These are phyloP conservation scores for Megathymus violae DNA, from an alignment of 1,140 invertebrate genomes.

Conservation along the genomic window DNA sequence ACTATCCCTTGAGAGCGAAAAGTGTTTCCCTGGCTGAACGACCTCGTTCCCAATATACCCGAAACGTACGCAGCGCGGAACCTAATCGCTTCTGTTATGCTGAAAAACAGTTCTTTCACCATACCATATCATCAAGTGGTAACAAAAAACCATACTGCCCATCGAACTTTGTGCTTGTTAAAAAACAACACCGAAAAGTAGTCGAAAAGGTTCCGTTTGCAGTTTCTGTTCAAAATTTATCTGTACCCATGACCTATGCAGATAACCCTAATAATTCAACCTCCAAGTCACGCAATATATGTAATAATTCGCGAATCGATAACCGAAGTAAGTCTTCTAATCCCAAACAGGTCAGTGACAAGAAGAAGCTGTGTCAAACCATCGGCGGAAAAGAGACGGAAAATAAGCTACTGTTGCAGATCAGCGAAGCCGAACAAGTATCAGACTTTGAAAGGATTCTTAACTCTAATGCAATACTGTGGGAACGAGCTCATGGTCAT, in stretches of 20 bases:
- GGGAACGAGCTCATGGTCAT: slow-evolving; percentile 63
- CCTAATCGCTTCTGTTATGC: slow-evolving; percentile 45
- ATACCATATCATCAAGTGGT: slow-evolving; percentile 37
- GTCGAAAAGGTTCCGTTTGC: slow-evolving; percentile 66
- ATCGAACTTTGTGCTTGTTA: slow-evolving; percentile 53
- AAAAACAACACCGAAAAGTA: slow-evolving; percentile 60
- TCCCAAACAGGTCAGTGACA: slow-evolving; percentile 76
- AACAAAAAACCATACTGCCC: slow-evolving; percentile 45
- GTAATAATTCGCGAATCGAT: slow-evolving; percentile 54
- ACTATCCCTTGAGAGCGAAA: slow-evolving; percentile 60
- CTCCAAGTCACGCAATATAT: slow-evolving; percentile 55
- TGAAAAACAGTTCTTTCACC: slow-evolving; percentile 55
- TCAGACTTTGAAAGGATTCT: slow-evolving; percentile 84
- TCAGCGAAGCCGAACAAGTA: slow-evolving; percentile 83
- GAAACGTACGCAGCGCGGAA: slow-evolving; percentile 61
- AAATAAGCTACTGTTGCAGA: slow-evolving; percentile 80
- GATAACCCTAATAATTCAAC: slow-evolving; percentile 66
- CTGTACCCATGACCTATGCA: slow-evolving; percentile 73
- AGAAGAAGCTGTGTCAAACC: slow-evolving; percentile 70
- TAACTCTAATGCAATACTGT: slow-evolving; percentile 82
- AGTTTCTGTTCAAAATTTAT: slow-evolving; percentile 67
- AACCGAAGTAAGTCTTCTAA: slow-evolving; percentile 72
- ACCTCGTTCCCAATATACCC: slow-evolving; percentile 60
- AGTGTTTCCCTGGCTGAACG: slow-evolving; percentile 65
- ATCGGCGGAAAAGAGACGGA: slow-evolving; percentile 72